These are phyloP conservation scores for Pectinophora gossypiella DNA, from an alignment of 1,140 invertebrate species.

Conservation along the genomic window DNA sequence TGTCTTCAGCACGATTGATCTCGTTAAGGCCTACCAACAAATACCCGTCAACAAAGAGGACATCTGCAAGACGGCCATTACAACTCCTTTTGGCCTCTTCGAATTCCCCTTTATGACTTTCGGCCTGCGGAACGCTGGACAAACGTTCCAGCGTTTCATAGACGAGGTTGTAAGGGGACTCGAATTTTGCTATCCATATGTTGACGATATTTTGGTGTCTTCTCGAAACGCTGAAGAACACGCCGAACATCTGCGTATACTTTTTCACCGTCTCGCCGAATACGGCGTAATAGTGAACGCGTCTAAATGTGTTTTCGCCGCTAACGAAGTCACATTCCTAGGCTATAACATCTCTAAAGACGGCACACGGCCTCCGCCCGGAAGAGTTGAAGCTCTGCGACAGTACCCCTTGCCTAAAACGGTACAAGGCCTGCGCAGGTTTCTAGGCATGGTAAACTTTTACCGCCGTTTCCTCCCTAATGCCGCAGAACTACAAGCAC, in stretches of 20 bases:
- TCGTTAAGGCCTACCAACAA: constrained; percentile 45
- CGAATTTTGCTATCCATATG: neutral
- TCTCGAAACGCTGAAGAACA: neutral
- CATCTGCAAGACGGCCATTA: constrained; percentile 8
- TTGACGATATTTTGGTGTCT: neutral
- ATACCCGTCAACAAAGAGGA: constrained; percentile 40
- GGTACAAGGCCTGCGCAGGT: constrained; percentile 26
- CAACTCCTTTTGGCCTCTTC: neutral
- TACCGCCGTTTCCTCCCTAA: constrained; percentile 23
- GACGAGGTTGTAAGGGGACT: neutral
- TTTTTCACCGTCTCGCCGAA: neutral
- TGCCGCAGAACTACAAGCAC: constrained; percentile 21
- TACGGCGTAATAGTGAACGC: constrained; percentile 4
- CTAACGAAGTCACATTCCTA: neutral
- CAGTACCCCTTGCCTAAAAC: constrained; percentile 19
- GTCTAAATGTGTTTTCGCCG: neutral
- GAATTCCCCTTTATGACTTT: neutral
- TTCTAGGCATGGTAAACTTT: constrained; percentile 37
- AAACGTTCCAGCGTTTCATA: neutral
- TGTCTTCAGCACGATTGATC: too few species aligned
- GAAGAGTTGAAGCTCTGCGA: constrained; percentile 18
- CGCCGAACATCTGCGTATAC: neutral
- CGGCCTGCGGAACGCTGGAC: constrained; percentile 9
- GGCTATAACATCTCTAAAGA: neutral
- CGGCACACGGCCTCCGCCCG: neutral